Percentiles rank a stretch among this genome's conserved stretches.
Evolutionary conservation across 2,797 vertebrate species (phyloP).

Genomic region (Staurois parvus): DNA sequence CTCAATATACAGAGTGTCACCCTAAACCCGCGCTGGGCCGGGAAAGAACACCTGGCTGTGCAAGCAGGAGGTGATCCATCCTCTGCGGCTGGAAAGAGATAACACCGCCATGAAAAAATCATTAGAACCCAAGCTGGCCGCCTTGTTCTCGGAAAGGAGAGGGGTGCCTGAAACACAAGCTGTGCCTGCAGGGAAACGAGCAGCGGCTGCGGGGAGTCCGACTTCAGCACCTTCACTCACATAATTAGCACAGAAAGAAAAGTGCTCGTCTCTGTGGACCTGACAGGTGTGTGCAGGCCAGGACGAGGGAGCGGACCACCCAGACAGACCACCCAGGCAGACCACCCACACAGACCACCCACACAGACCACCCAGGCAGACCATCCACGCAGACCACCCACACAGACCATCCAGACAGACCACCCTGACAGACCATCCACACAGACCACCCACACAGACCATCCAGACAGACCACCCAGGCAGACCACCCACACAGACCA

Average conservation of each 20-base stretch:
- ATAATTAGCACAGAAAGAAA: conserved; percentile 16
- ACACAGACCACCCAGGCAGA: too few relatives aligned
- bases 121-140: conserved; percentile 70
- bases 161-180: conserved; percentile 54
- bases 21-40: conserved; percentile 64
- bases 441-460: too few relatives aligned
- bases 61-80: conserved; percentile 55
- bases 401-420: too few relatives aligned
- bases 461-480: too few relatives aligned
- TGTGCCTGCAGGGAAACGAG: conserved; percentile 21
- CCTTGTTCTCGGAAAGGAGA: conserved; percentile 66
- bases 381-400: too few relatives aligned
- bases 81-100: conserved; percentile 65
- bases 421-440: too few relatives aligned
- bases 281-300: conserved; percentile 14
- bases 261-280: neutral
- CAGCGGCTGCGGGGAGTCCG: conserved; percentile 4
- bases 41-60: conserved; percentile 50
- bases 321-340: too few relatives aligned
- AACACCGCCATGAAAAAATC: conserved; percentile 74
- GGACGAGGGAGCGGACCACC: too few relatives aligned
- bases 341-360: too few relatives aligned
- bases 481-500: too few relatives aligned
- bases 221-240: neutral
- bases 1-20: conserved; percentile 61